Conservation (phyloP, 2,797 vertebrate genomes). For the Dendrocincla fuliginosa region DNA sequence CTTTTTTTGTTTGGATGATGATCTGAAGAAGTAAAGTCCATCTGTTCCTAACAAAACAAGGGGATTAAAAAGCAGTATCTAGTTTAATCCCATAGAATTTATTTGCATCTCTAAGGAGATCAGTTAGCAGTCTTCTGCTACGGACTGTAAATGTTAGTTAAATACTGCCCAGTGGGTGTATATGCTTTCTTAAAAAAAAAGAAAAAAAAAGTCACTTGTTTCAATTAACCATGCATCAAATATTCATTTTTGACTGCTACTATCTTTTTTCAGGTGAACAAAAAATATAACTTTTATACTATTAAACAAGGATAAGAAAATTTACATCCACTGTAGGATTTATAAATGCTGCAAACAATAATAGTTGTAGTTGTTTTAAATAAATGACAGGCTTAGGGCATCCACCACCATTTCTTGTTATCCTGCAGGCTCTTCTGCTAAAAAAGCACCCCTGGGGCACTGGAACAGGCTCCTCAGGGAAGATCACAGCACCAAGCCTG, state of each 20-base stretch:
- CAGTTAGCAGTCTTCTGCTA: neutral
- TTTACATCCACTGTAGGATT: neutral
- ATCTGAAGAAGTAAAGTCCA: slow-evolving; percentile 90
- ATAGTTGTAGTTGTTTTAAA: neutral
- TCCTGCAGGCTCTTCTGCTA: neutral
- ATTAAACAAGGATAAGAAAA: neutral
- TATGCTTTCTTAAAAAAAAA: neutral
- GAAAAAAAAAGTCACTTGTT: neutral
- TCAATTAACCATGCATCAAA: neutral
- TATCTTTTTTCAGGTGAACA: neutral
- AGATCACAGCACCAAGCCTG: neutral
- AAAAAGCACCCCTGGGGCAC: neutral
- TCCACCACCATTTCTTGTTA: neutral
- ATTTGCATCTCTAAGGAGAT: neutral
- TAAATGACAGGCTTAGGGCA: neutral
- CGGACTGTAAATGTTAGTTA: neutral
- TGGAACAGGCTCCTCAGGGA: neutral
- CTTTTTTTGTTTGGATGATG: slow-evolving; percentile 92
- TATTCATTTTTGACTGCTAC: neutral
- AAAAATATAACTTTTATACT: neutral
- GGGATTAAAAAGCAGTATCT: slow-evolving; percentile 55
- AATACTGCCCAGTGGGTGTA: neutral
- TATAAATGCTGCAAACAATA: neutral
- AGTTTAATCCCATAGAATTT: slow-evolving; percentile 15
- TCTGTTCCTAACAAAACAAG: slow-evolving; percentile 83